Percentiles rank a stretch among this genome's conserved stretches.
Conservation (phyloP, 2,888 invertebrate species). For the Steinernema hermaphroditum region DNA sequence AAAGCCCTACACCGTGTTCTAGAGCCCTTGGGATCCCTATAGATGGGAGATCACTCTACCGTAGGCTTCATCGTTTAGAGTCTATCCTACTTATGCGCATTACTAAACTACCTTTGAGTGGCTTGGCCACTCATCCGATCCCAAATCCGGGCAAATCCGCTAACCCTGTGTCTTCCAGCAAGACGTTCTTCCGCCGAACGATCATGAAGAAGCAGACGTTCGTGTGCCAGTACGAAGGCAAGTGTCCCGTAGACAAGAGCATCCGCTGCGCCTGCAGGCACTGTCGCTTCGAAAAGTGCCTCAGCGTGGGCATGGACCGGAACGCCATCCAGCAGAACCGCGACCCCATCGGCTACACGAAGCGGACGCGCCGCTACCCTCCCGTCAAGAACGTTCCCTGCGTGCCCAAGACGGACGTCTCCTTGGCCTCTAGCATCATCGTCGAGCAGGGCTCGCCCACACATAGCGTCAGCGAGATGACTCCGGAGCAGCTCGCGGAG, state of each 20-base stretch:
- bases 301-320: constrained; percentile 39
- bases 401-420: constrained; percentile 42
- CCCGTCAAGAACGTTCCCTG: constrained; percentile 44
- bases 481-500: constrained; percentile 37
- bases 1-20: too few relatives aligned
- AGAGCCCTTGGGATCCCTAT: too few relatives aligned
- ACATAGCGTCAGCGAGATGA: constrained; percentile 28
- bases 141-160: not conserved
- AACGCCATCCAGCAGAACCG: constrained; percentile 65
- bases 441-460: constrained; percentile 21
- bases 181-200: constrained; percentile 64
- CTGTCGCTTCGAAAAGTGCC: constrained; percentile 49
- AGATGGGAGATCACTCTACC: too few relatives aligned
- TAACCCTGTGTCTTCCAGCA: constrained; percentile 51
- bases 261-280: constrained; percentile 65
- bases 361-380: constrained; percentile 63
- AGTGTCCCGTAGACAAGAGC: constrained; percentile 59
- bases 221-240: constrained; percentile 57
- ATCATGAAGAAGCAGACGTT: constrained; percentile 66
- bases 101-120: too few relatives aligned
- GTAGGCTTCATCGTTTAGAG: too few relatives aligned
- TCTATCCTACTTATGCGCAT: too few relatives aligned
- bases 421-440: constrained; percentile 31
- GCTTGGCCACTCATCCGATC: not conserved
- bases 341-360: constrained; percentile 66